Conservation (phyloP, 2,888 invertebrate species). For the Nasonovia ribisnigri region DNA sequence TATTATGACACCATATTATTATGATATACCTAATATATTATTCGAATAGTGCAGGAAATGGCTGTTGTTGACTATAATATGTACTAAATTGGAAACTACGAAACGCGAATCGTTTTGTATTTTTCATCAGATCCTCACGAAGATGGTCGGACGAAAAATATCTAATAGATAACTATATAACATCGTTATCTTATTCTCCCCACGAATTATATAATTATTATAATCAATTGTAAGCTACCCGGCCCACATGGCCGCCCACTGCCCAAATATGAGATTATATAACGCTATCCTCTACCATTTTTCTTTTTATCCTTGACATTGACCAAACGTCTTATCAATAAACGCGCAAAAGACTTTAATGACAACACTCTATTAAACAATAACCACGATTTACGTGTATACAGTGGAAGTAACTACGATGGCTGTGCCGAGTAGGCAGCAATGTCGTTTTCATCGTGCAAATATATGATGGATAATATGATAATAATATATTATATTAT, state of each 20-base stretch:
- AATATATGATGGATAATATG: too few relatives aligned
- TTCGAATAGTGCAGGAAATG: too few relatives aligned
- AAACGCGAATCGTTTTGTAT: background rate
- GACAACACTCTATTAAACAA: background rate
- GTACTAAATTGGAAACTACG: background rate
- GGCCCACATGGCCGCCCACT: too few relatives aligned
- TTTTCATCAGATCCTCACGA: background rate
- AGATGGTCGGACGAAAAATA: too few relatives aligned
- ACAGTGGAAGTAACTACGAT: background rate
- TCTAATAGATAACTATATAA: too few relatives aligned
- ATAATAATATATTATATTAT: background rate
- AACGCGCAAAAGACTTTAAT: background rate
- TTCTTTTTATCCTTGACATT: background rate
- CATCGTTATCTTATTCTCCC: too few relatives aligned
- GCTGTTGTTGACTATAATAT: background rate
- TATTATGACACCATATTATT: too few relatives aligned
- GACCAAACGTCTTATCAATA: background rate
- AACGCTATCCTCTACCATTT: background rate
- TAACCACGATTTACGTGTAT: background rate
- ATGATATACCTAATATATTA: too few relatives aligned
- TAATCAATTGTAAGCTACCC: too few relatives aligned
- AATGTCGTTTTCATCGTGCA: background rate
- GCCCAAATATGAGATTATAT: background rate
- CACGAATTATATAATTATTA: too few relatives aligned
- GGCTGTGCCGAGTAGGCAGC: background rate